These are phyloP conservation scores for Melanotaenia nigrans DNA, from an alignment of 2,797 vertebrate species.

Conservation along the genomic window DNA sequence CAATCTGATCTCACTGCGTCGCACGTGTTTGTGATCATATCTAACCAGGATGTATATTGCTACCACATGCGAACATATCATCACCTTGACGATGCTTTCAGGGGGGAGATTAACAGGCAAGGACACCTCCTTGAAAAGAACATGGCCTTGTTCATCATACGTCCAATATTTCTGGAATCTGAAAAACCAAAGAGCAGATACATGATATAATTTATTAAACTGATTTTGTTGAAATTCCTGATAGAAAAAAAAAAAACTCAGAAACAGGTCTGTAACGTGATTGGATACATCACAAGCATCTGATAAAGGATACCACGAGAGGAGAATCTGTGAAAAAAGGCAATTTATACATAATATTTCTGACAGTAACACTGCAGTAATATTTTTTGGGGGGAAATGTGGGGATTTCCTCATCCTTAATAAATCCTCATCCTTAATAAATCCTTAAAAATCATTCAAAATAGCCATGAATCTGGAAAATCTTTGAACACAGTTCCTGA, in stretches of 20 bases:
- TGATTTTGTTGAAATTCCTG: background rate
- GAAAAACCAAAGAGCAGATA: constrained; percentile 4
- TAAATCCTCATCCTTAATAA: too few relatives aligned
- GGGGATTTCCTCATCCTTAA: too few relatives aligned
- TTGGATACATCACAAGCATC: background rate
- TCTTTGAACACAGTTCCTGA: too few relatives aligned
- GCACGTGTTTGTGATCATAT: background rate
- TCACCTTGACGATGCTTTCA: constrained; percentile 24
- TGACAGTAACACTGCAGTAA: too few relatives aligned
- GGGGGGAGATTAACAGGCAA: constrained; percentile 43
- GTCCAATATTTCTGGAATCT: constrained; percentile 48
- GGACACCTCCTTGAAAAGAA: constrained; percentile 44
- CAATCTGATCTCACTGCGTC: too few relatives aligned
- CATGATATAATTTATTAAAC: background rate
- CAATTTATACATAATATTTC: too few relatives aligned
- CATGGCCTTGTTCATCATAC: constrained; percentile 41
- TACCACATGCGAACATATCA: background rate
- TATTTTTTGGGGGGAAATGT: too few relatives aligned
- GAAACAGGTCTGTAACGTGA: background rate
- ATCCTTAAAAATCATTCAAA: too few relatives aligned
- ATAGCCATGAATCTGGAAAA: too few relatives aligned
- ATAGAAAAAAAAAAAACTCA: background rate
- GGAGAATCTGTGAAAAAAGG: too few relatives aligned
- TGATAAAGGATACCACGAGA: too few relatives aligned
- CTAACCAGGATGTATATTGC: background rate